Evolutionary conservation across 2,113 vertebrate genomes (phyloP).

Genomic region (Tautogolabrus adspersus): DNA sequence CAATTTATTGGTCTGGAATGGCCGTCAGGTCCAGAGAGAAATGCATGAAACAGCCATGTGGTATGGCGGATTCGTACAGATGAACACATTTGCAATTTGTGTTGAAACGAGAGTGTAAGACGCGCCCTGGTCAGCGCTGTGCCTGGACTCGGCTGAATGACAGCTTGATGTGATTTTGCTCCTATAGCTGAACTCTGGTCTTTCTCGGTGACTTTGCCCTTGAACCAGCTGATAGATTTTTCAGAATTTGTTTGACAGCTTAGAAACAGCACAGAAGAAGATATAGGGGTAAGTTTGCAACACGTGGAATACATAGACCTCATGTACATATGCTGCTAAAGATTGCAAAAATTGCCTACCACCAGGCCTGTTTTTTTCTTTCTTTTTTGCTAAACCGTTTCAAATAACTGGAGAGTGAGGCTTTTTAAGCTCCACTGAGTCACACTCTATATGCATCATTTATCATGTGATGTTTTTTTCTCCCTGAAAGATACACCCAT

Average conservation of each 20-base stretch:
- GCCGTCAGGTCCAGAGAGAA: conserved; percentile 29
- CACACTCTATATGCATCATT: conserved; percentile 69
- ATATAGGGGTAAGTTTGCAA: neutral
- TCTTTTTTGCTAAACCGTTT: neutral
- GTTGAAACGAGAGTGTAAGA: conserved; percentile 35
- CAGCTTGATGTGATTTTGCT: conserved; percentile 55
- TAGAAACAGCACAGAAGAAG: conserved; percentile 7
- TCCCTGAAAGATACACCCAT: conserved; percentile 42
- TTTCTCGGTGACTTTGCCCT: conserved; percentile 63
- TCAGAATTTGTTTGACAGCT: conserved; percentile 20
- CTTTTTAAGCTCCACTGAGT: conserved; percentile 42
- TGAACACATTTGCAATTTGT: conserved; percentile 63
- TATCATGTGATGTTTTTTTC: conserved; percentile 67
- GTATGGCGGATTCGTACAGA: conserved; percentile 53
- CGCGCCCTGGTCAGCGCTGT: conserved; percentile 45
- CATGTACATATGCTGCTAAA: neutral
- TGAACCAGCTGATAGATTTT: conserved; percentile 52
- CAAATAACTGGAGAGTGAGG: conserved; percentile 15
- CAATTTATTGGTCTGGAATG: conserved; percentile 76
- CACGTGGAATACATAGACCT: neutral
- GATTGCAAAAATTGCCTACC: neutral
- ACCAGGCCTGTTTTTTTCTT: neutral
- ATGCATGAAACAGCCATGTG: conserved; percentile 18
- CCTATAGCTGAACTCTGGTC: conserved; percentile 43
- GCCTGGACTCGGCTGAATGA: conserved; percentile 27